Evolutionary conservation across 1,140 invertebrate species (phyloP), one percentile per base, ranked within the genome.

Genomic region (Anagrus nilaparvatae): DNA sequence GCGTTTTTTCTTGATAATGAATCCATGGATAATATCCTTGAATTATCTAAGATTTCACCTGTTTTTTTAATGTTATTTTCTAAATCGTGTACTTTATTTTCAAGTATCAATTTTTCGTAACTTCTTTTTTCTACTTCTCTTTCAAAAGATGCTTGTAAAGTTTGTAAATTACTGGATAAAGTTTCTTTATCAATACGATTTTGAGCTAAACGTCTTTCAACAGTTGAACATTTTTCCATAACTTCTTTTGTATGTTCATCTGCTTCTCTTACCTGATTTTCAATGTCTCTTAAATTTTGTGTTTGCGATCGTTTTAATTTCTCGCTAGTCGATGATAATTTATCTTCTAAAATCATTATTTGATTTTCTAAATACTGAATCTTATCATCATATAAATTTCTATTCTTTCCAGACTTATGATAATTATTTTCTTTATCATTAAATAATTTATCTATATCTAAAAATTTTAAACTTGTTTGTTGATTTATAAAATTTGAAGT

Each of bases 381-480:
- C 35, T 58, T 60, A 3, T 52, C 40, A 41, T 59, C 55, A 46
- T 61, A 73, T 61, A 60, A 72, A 34, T 59, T 67, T 53, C 53
- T 73, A 59, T 51, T 44, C 9, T 54, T 47, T 16, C 66, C 60
- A 23, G 42, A 49, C 1, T 17, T 51, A 28, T 61, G 37, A 5
- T 60, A 43, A 20, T 54, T 61, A 2, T 43, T 40, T 21, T 64
- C 50, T 12, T 69, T 58, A 1, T 69, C 65, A 51, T 71, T 64
- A 3, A 73, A 33, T 47, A 67, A 65, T 49, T 73, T 56, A 46
- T 77, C 70, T 5, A 73, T 56, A 3, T 72, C 50, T 0, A 64
- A 50, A 14, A 74, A 47, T 51, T 66, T 74, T 0, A 55, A 54
- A 38, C 61, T 60, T 0, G 67, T 57, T 23, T 61, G 51, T 27